Conservation (phyloP, 2,888 invertebrate genomes). For the Melipona beecheii region DNA sequence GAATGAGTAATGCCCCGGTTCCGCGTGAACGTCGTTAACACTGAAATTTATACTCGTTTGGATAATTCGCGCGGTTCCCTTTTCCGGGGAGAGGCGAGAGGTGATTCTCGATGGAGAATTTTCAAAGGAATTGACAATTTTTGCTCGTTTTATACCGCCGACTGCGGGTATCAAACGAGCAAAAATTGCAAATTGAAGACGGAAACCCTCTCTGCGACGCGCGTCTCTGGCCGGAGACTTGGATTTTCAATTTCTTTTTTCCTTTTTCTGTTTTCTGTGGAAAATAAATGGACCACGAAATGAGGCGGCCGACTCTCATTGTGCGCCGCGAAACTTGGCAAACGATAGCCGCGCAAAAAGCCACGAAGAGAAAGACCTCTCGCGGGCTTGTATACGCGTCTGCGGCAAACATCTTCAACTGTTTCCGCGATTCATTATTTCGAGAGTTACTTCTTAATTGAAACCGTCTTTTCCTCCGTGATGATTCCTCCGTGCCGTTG, state of each 20-base stretch:
- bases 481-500: background rate
- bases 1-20: background rate
- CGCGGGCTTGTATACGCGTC: background rate
- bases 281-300: slow-evolving; percentile 22
- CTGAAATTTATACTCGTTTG: background rate
- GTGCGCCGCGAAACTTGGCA: slow-evolving; percentile 28
- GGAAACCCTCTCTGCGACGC: background rate
- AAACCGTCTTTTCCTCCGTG: background rate
- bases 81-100: background rate
- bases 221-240: background rate
- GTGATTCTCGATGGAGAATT: background rate
- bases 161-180: background rate
- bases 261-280: background rate
- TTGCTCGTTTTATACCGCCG: background rate
- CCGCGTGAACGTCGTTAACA: background rate
- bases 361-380: background rate
- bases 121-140: background rate
- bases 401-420: background rate
- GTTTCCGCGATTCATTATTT: slow-evolving; percentile 9
- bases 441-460: slow-evolving; percentile 11
- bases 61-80: background rate
- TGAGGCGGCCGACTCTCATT: slow-evolving; percentile 17
- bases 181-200: background rate
- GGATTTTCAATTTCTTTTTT: background rate
- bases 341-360: slow-evolving; percentile 8